Evolutionary conservation across 2,797 vertebrate genomes (phyloP).

Genomic region (Zalophus californianus): DNA sequence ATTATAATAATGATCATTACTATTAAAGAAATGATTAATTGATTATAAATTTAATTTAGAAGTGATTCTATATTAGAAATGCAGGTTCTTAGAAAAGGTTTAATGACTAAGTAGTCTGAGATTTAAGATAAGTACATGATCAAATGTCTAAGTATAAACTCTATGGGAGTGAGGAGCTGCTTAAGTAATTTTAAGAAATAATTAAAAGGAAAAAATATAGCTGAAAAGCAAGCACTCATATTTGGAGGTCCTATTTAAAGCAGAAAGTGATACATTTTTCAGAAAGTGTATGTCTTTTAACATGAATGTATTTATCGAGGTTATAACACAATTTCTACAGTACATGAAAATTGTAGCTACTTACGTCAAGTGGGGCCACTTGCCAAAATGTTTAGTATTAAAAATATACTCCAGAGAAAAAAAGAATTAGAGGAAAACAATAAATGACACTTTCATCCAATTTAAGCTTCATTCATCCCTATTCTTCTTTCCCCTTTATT

Average conservation of each 20-base stretch:
- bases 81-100: slow-evolving; percentile 60
- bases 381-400: neutral
- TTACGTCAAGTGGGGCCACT: neutral
- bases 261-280: neutral
- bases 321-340: neutral
- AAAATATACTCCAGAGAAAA: neutral
- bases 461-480: neutral
- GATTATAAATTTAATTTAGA: slow-evolving; percentile 71
- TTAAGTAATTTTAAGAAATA: slow-evolving; percentile 30
- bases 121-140: slow-evolving; percentile 54
- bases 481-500: neutral
- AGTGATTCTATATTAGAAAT: slow-evolving; percentile 65
- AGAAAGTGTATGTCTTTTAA: neutral
- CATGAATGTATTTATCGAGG: neutral
- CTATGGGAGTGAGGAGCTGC: neutral
- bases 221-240: neutral
- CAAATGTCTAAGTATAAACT: slow-evolving; percentile 11
- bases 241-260: neutral
- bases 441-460: neutral
- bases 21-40: slow-evolving; percentile 76
- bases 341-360: neutral
- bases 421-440: neutral
- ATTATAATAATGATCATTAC: slow-evolving; percentile 64
- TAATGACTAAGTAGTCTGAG: slow-evolving; percentile 65
- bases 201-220: neutral